phyloP scores from a whole-genome alignment of 2,113 vertebrate species.

The Dipodomys merriami region DNA sequence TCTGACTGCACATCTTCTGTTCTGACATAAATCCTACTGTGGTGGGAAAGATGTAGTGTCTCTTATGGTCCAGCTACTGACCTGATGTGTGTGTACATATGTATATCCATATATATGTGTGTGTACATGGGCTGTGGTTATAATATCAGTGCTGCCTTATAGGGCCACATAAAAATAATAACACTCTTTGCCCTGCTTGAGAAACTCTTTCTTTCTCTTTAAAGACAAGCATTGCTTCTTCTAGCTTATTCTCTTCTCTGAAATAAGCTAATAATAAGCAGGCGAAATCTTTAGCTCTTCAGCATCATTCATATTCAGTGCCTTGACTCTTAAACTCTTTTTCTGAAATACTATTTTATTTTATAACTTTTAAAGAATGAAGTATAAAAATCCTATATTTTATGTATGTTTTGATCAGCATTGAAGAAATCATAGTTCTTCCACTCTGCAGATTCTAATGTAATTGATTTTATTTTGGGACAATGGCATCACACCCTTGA shows the following conservation, averaged over 20 bases:
- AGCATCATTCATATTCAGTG: not conserved
- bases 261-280: not conserved
- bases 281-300: not conserved
- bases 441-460: not conserved
- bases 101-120: not conserved
- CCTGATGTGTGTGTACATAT: not conserved
- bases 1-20: not conserved
- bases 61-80: not conserved
- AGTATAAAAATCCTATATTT: not conserved
- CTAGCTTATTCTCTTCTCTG: not conserved
- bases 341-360: not conserved
- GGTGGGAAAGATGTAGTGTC: not conserved
- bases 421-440: not conserved
- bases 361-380: no score
- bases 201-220: not conserved
- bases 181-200: not conserved
- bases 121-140: not conserved
- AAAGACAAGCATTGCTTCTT: not conserved
- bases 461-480: not conserved
- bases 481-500: not conserved
- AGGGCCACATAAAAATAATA: not conserved
- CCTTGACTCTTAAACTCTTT: not conserved
- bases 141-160: not conserved
- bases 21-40: not conserved
- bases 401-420: not conserved